phyloP scores from a whole-genome alignment of 2,888 invertebrate species.

The Chromoteleia sp. region DNA sequence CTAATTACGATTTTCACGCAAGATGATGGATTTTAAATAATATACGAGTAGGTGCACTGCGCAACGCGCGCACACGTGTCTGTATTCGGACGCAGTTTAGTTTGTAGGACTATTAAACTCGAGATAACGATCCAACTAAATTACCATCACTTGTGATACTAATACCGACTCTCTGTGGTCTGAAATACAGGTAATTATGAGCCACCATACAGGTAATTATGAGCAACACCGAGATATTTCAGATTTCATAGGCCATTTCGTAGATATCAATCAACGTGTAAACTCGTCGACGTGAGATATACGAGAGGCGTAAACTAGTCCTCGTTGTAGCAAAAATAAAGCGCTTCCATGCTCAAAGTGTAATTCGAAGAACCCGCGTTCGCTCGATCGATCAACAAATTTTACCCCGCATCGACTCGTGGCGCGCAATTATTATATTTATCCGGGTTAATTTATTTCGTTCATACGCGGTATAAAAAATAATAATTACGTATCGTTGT shows the following conservation, averaged over 20 bases:
- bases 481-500: too few relatives aligned
- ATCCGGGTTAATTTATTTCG: too few relatives aligned
- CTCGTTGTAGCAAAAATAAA: constrained; percentile 28
- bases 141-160: constrained; percentile 68
- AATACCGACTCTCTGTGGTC: constrained; percentile 60
- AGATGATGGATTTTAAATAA: constrained; percentile 33
- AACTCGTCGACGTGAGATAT: constrained; percentile 48
- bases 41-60: neutral
- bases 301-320: constrained; percentile 17
- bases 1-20: constrained; percentile 9
- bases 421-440: too few relatives aligned
- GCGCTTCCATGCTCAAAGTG: constrained; percentile 1
- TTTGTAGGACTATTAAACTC: constrained; percentile 66
- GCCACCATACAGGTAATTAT: constrained; percentile 61
- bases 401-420: too few relatives aligned
- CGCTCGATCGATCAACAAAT: too few relatives aligned
- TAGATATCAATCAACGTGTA: constrained; percentile 65
- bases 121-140: constrained; percentile 68
- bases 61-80: constrained; percentile 31
- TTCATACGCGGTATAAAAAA: too few relatives aligned
- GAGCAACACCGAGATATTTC: constrained; percentile 63
- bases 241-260: constrained; percentile 68
- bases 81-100: constrained; percentile 56
- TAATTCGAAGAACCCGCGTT: neutral
- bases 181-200: constrained; percentile 68